phyloP scores from a whole-genome alignment of 2,113 vertebrate species.

The Poecile atricapillus region DNA sequence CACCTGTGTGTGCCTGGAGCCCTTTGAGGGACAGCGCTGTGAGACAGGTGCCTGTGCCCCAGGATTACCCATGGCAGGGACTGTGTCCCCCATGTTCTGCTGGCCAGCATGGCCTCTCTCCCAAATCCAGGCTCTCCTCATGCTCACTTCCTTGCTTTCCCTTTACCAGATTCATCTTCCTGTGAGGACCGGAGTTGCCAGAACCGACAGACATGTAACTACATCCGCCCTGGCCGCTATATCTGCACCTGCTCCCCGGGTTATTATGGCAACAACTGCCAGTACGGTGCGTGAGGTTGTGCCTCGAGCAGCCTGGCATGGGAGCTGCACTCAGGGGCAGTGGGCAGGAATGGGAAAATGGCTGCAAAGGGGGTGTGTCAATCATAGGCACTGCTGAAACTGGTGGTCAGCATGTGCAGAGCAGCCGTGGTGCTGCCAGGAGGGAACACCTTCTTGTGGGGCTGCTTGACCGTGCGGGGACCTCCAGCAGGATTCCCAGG shows the following conservation, averaged over 20 bases:
- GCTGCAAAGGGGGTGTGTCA: not conserved
- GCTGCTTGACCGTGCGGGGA: accelerated
- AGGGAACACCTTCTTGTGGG: not conserved
- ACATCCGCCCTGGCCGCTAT: constrained; percentile 61
- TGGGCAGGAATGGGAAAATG: not conserved
- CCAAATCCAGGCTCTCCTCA: not conserved
- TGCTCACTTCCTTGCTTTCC: not conserved
- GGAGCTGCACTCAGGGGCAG: not conserved
- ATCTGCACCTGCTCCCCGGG: constrained; percentile 80
- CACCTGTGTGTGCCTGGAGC: constrained; percentile 79
- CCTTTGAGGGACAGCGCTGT: constrained; percentile 83
- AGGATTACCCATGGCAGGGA: accelerated
- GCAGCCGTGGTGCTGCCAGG: accelerated
- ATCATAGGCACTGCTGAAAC: not conserved
- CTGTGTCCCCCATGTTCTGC: not conserved
- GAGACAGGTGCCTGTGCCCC: constrained; percentile 80
- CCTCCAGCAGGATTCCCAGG: not conserved
- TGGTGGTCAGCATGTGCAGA: accelerated
- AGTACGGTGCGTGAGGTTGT: constrained; percentile 65
- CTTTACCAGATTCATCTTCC: constrained; percentile 19
- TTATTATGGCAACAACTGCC: constrained; percentile 78
- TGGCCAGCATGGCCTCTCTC: not conserved
- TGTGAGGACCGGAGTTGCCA: constrained; percentile 70
- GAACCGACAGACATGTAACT: constrained; percentile 70
- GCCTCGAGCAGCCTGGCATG: accelerated